Base-by-base conservation (phyloP, 2,888 invertebrate species). In the Andrena bucephala region DNA sequence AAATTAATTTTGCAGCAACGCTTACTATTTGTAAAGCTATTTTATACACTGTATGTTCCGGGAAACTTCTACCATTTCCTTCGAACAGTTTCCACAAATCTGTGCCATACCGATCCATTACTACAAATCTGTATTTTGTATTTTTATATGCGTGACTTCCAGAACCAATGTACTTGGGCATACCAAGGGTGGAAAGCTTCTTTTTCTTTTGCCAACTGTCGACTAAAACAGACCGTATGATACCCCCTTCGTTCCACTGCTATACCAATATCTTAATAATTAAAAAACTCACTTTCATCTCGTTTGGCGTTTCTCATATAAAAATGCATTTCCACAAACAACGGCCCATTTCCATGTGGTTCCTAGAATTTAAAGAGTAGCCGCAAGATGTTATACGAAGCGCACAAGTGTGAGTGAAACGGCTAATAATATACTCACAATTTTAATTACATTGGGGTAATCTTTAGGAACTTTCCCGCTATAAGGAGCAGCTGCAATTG, bases 261-360 rank as follows among this genome's bases (percentile, higher is more conserved):
- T 42, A 42, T 1, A 42, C 4, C 13, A 16, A 42, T 3, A 42
- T 42, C 42, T 4, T 42, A 16, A 16, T 16, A 16, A 42, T 42
- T 16, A 16, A 66, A 63, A 65, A 59, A 69, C 75, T 85, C 95
- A 96, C 97, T 96, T 84, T 97, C 96, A 83, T 95, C 96, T 87
- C 95, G 94, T 91, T 96, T 97, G 0, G 96, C 96, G 94, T 96
- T 96, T 87, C 96, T 95, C 94, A 97, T 96, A 92, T 97, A 99
- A 94, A 98, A 98, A 94, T 98, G 97, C 95, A 97, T 97, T 95
- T 99, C 99, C 66, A 98, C 98, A 95, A 98, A 99, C 0, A 99
- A 94, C 0, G 99, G 99, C 0, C 99, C 99, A 95, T 99, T 99
- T 81, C 95, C 96, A 93, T 97, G 96, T 10, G 99, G 99, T 94